Evolutionary conservation across 2,797 vertebrate genomes (phyloP), one percentile per base, ranked within the genome.

Genomic region (Kryptolebias ocellatus): DNA sequence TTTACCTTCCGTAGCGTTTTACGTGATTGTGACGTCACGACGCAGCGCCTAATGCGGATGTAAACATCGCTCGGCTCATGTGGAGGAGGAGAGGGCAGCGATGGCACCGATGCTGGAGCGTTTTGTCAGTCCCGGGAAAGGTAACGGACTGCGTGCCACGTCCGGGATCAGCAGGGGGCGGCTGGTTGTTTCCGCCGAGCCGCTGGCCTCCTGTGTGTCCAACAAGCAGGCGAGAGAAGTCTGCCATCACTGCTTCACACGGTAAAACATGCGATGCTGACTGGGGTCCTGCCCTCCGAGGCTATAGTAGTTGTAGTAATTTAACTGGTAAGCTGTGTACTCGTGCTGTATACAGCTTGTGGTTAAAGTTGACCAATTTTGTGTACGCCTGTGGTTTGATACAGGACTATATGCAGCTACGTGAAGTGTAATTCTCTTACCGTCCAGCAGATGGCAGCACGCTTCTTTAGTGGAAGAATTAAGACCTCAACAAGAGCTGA

Each of bases 231-330:
- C 91, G 4, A 92, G 89, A 64, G 63, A 85, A 0, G 86, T 94
- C 2, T 98, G 97, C 47, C 95, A 97, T 42, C 73, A 69, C 78
- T 98, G 97, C 90, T 89, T 98, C 12, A 90, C 87, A 62, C 94
- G 96, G 96, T 99, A 91, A 89, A 89, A 54, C 50, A 1, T 0
- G 4, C 17, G 0, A 5, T 17, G 52, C 11, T 28, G 8, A 18
- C 17, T 5, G 16, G 9, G 20, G 37, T 58, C 51, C 55, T 17
- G 2, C 5, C 18, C 24, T 44, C 4, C 20, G 16, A 28, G 9
- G 15, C 20, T 12, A 39, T 11, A 39, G 8, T 39, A 39, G 37
- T 9, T 3, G 37, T 10, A 12, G 37, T 24, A 24, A 24, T 39
- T 2, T 39, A 39, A 11, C 9, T 39, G 9, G 3, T 39, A 12